Percentiles rank a stretch among this genome's conserved stretches.
phyloP scores from a whole-genome alignment of 2,113 vertebrate genomes.

The Upupa epops region DNA sequence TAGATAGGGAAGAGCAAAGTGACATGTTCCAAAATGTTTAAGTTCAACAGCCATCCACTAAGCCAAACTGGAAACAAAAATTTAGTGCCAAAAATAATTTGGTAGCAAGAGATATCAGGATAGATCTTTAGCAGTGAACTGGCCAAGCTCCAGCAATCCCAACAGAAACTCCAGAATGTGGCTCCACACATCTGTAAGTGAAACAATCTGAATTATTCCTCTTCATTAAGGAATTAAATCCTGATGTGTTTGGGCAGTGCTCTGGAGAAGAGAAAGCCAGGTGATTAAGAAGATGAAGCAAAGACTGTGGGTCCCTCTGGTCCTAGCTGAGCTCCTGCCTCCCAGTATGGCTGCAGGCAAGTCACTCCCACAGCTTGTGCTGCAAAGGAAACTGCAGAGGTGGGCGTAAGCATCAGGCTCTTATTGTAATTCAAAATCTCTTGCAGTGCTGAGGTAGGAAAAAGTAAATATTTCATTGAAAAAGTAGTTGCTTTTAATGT shows the following conservation, averaged over 20 bases:
- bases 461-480: conserved; percentile 32
- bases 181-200: neutral
- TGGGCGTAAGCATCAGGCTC: neutral
- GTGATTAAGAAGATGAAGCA: neutral
- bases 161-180: neutral
- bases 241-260: neutral
- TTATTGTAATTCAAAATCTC: neutral
- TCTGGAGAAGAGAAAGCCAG: neutral
- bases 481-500: conserved; percentile 3
- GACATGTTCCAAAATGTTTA: neutral
- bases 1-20: neutral
- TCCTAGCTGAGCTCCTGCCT: neutral
- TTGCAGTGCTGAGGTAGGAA: neutral
- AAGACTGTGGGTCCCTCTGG: neutral
- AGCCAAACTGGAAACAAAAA: conserved; percentile 3
- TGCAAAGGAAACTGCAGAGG: neutral
- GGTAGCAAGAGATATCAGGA: neutral
- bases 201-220: neutral
- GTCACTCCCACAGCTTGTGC: neutral
- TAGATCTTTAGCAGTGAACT: neutral
- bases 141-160: neutral
- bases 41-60: neutral
- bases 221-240: neutral
- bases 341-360: neutral
- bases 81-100: neutral